phyloP scores from a whole-genome alignment of 2,888 invertebrate genomes.

The Belgica antarctica region DNA sequence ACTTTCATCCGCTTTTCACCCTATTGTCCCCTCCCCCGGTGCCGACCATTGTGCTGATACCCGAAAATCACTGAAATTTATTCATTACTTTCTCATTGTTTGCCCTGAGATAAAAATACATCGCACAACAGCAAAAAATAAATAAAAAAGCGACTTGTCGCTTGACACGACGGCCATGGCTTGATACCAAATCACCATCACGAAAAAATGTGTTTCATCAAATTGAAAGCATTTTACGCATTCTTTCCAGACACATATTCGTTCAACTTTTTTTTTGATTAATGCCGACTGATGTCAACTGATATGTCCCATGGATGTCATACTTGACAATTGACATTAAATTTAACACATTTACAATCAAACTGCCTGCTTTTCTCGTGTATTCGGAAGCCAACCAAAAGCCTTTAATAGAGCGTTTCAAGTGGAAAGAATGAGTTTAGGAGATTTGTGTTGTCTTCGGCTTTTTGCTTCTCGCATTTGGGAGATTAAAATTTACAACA shows the following conservation, averaged over 20 bases:
- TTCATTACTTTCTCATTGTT: slow-evolving; percentile 31
- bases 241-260: slow-evolving; percentile 15
- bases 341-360: slow-evolving; percentile 27
- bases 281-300: slow-evolving; percentile 33
- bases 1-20: slow-evolving; percentile 2
- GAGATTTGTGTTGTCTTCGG: slow-evolving; percentile 3
- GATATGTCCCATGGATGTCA: slow-evolving; percentile 31
- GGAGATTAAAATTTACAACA: not conserved
- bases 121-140: not conserved
- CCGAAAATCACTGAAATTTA: slow-evolving; percentile 28
- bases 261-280: slow-evolving; percentile 23
- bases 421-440: slow-evolving; percentile 21
- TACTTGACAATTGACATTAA: slow-evolving; percentile 34
- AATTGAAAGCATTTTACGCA: slow-evolving; percentile 23
- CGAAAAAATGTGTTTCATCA: slow-evolving; percentile 14
- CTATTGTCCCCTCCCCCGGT: not conserved
- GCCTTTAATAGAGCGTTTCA: slow-evolving; percentile 20
- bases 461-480: not conserved
- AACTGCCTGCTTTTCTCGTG: not conserved
- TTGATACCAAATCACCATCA: not conserved
- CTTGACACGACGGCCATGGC: not conserved
- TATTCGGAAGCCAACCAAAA: too few species aligned
- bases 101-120: slow-evolving; percentile 4
- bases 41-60: slow-evolving; percentile 1
- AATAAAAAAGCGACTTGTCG: slow-evolving; percentile 3